Evolutionary conservation across 2,888 invertebrate genomes (phyloP), one percentile per base, ranked within the genome.

Genomic region (Ophion obscuratus): DNA sequence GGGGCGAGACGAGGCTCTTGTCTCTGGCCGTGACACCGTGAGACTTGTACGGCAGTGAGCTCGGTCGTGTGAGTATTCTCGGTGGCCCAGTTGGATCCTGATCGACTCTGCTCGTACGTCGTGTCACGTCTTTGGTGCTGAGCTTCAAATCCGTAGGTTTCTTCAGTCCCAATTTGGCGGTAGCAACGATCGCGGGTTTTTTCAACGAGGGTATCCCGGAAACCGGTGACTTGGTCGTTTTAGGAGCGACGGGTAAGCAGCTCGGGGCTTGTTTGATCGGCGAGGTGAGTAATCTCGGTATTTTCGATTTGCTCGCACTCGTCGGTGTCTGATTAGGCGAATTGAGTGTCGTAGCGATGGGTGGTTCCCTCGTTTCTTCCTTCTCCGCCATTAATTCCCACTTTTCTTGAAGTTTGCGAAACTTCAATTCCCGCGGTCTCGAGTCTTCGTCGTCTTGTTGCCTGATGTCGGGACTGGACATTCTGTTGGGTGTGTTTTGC

Each of bases 311-410:
- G 14, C 95, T 94, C 27, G 89, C 81, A 67, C 88, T 91, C 5
- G 92, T 90, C 2, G 92, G 93, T n/a, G 93, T 92, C 78, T 94
- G 94, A 47, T 94, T 84, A 4, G 94, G 94, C 36, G 89, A 89
- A 17, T 88, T 81, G 24, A 68, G 78, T 2, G 94, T 77, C 17
- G 88, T 77, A 3, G 73, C 31, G 7, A 71, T 83, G 78, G 90
- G 90, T 17, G 90, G 90, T 17, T 88, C 90, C 59, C 93, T 94
- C 9, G 90, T 91, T 0, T 94, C 94, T 61, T 95, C 95, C 74
- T 95, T 95, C 14, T 95, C 95, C 88, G 96, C 96, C 88, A 97
- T 95, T 94, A 97, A 95, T 92, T 97, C 97, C 97, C 97, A 97
- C 91, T 97, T 97, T 91, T 97, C 96, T 91, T 97, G 97, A 84